phyloP scores from a whole-genome alignment of 2,113 vertebrate species.

The Dinomys branickii region DNA sequence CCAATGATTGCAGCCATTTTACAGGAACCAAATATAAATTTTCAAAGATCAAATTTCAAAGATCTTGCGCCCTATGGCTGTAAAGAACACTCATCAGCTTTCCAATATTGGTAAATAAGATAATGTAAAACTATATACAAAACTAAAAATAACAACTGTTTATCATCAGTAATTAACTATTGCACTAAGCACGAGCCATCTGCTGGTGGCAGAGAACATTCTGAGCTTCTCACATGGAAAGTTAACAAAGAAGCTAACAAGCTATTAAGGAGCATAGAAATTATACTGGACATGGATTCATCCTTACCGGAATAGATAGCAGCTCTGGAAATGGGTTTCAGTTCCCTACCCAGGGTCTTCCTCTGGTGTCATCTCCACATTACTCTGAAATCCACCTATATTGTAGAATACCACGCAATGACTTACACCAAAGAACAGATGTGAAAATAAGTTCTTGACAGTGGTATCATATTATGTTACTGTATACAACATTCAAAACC shows the following conservation, averaged over 20 bases:
- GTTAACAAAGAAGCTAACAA: not conserved
- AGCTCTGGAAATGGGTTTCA: not conserved
- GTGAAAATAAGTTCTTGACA: not conserved
- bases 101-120: not conserved
- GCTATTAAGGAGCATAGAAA: not conserved
- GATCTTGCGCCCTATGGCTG: not conserved
- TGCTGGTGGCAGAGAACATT: not conserved
- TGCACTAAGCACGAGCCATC: not conserved
- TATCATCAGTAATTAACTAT: not conserved
- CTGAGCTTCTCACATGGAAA: not conserved
- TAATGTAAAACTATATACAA: not conserved
- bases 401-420: not conserved
- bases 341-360: not conserved
- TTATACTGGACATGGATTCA: not conserved
- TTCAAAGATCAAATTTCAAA: not conserved
- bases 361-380: not conserved
- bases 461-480: not conserved
- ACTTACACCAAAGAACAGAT: not conserved
- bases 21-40: not conserved
- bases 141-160: not conserved
- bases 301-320: not conserved
- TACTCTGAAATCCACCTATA: not conserved
- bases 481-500: not conserved
- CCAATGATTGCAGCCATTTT: not conserved
- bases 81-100: not conserved